These are phyloP conservation scores for Hyalella azteca DNA, from an alignment of 2,888 invertebrate species.

Conservation along the genomic window DNA sequence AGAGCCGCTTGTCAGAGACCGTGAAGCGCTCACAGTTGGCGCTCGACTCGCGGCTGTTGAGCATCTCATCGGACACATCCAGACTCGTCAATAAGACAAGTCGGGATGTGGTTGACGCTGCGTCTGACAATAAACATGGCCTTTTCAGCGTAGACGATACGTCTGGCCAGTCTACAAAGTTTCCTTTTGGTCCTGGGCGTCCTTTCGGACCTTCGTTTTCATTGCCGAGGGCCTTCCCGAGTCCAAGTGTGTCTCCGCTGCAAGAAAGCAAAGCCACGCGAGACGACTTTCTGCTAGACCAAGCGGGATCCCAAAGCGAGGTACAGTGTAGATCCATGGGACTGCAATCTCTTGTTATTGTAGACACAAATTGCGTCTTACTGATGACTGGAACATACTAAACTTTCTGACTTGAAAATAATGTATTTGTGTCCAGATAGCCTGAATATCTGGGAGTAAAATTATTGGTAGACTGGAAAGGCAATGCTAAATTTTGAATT, in stretches of 20 bases:
- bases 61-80: conserved; percentile 9
- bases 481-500: too few relatives aligned
- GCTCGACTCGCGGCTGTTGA: conserved; percentile 44
- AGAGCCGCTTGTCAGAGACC: conserved; percentile 45
- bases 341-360: too few relatives aligned
- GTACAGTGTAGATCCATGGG: too few relatives aligned
- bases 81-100: conserved; percentile 1
- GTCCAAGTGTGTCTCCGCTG: not conserved
- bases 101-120: not conserved
- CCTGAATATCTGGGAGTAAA: too few relatives aligned
- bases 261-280: not conserved
- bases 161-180: not conserved
- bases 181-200: not conserved
- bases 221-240: not conserved
- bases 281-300: not conserved
- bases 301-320: not conserved
- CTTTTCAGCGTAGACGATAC: not conserved
- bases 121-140: not conserved
- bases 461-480: too few relatives aligned
- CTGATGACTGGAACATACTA: too few relatives aligned
- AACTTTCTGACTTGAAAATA: too few relatives aligned
- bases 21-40: conserved; percentile 45
- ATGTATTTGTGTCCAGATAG: too few relatives aligned
- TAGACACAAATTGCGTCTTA: too few relatives aligned
- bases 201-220: not conserved